Evolutionary conservation across 2,797 vertebrate genomes (phyloP).

Genomic region (Scolopax rusticola): DNA sequence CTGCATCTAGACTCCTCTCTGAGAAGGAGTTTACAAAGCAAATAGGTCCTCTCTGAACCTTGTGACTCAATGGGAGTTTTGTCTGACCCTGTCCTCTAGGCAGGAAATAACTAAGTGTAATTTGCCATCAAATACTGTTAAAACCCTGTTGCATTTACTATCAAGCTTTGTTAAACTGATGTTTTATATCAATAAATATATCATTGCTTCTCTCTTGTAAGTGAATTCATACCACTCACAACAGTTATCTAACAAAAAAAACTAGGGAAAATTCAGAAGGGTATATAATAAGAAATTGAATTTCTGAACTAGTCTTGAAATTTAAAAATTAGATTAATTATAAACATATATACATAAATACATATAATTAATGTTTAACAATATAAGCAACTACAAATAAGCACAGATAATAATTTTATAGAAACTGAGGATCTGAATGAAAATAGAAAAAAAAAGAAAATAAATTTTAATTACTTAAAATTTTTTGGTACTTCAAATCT

Average conservation of each 20-base stretch:
- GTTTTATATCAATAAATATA: neutral
- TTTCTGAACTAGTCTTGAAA: neutral
- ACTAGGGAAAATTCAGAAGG: neutral
- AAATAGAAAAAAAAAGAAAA: neutral
- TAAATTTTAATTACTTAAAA: rapidly evolving
- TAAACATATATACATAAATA: neutral
- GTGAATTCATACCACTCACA: neutral
- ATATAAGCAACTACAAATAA: neutral
- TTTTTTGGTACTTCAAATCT: neutral
- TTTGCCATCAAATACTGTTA: neutral
- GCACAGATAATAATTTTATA: neutral
- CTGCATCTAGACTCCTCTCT: neutral
- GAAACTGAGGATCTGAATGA: neutral
- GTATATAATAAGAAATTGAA: neutral
- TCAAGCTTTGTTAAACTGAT: neutral
- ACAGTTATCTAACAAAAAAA: neutral
- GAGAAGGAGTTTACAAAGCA: neutral
- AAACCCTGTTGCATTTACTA: neutral
- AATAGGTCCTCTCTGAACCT: neutral
- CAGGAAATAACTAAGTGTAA: neutral
- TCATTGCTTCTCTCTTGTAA: neutral
- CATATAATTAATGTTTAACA: neutral
- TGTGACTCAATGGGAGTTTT: neutral
- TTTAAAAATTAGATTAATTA: neutral
- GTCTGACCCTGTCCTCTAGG: neutral